Evolutionary conservation across 2,797 vertebrate species (phyloP).

Genomic region (Cygnus olor): DNA sequence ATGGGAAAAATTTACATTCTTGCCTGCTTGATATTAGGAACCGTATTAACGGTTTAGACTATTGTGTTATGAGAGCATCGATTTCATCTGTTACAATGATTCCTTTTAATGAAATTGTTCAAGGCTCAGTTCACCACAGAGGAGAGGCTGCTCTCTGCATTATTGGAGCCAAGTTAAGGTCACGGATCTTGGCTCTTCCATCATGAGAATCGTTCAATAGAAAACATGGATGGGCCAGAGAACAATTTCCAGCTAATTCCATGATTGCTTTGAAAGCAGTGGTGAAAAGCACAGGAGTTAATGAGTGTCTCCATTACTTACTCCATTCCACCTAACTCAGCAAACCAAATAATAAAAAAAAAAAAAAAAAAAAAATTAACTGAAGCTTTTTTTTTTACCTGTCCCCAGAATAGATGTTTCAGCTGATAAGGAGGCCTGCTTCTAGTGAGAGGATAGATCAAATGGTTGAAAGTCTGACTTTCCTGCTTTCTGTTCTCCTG

Average conservation of each 20-base stretch:
- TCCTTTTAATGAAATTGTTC: conserved; percentile 62
- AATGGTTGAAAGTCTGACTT: background rate
- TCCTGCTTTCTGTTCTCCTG: background rate
- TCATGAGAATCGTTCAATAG: conserved; percentile 37
- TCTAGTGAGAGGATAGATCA: background rate
- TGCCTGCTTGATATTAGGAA: conserved; percentile 32
- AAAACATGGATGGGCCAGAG: conserved; percentile 1
- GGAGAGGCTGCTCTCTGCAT: conserved; percentile 31
- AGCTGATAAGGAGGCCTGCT: background rate
- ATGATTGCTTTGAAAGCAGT: conserved; percentile 29
- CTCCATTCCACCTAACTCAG: conserved; percentile 13
- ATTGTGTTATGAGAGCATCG: conserved; percentile 48
- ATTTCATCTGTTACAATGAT: conserved; percentile 60
- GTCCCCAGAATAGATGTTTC: background rate
- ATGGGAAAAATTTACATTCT: conserved; percentile 3
- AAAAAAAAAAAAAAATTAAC: background rate
- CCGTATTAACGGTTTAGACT: conserved; percentile 34
- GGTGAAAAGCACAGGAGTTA: conserved; percentile 43
- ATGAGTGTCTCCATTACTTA: conserved; percentile 57
- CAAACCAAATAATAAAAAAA: background rate
- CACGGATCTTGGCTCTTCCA: conserved; percentile 33
- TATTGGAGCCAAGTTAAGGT: conserved; percentile 23
- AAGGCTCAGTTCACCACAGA: conserved; percentile 51
- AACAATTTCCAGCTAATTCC: conserved; percentile 61
- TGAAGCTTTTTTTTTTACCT: background rate